Conservation (phyloP, 2,797 vertebrate genomes). For the Taeniopygia guttata region DNA sequence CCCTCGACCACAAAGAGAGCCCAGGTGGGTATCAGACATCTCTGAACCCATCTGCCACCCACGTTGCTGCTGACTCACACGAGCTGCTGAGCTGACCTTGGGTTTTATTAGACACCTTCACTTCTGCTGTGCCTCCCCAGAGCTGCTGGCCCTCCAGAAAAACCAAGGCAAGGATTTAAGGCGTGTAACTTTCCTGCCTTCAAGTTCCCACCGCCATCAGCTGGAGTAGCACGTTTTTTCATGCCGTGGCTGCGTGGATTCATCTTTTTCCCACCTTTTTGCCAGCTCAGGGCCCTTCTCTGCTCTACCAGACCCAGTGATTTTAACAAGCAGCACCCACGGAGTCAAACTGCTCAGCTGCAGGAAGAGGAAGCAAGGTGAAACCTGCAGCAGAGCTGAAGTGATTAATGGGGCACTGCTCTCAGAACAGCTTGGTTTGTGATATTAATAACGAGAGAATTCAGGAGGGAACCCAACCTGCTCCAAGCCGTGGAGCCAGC, state of each 20-base stretch:
- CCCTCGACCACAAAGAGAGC: neutral
- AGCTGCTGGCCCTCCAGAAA: neutral
- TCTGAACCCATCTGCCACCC: neutral
- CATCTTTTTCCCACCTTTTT: neutral
- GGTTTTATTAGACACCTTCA: neutral
- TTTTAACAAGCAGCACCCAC: neutral
- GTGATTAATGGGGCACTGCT: slow-evolving; percentile 53
- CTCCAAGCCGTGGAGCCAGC: neutral
- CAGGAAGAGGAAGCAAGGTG: slow-evolving; percentile 34
- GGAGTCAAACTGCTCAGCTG: neutral
- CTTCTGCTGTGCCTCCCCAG: neutral
- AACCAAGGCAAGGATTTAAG: neutral
- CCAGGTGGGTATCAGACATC: neutral
- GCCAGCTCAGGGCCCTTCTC: neutral
- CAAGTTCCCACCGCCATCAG: neutral
- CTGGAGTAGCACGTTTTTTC: neutral
- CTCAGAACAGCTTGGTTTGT: slow-evolving; percentile 42
- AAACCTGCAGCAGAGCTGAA: slow-evolving; percentile 26
- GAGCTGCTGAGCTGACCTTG: neutral
- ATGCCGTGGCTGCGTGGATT: neutral
- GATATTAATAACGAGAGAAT: slow-evolving; percentile 61
- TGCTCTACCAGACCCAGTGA: neutral
- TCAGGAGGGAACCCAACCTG: slow-evolving; percentile 41
- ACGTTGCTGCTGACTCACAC: neutral
- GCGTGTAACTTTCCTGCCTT: neutral